Conservation (phyloP, 2,797 vertebrate genomes). For the Leuciscus waleckii region DNA sequence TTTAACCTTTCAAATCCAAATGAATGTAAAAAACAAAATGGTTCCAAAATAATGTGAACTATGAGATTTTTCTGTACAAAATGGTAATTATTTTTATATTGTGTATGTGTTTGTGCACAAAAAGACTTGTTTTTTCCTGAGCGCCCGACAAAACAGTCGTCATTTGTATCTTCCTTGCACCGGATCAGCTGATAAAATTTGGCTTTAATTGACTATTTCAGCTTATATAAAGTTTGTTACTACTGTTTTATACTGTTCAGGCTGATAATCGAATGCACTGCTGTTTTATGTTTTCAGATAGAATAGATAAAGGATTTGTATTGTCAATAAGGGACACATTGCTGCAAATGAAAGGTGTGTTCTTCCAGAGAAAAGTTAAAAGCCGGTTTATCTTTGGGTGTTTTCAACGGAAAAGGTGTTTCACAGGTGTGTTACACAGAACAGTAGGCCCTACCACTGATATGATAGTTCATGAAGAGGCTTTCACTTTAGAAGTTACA, state of each 20-base stretch:
- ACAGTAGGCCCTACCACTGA: background rate
- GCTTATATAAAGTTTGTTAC: background rate
- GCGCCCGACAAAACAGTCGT: background rate
- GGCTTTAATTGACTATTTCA: background rate
- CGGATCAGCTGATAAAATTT: background rate
- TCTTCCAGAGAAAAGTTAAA: slow-evolving; percentile 1
- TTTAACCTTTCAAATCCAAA: background rate
- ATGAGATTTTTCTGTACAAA: background rate
- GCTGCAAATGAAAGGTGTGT: background rate
- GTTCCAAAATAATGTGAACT: background rate
- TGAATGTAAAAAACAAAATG: background rate
- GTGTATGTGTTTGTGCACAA: background rate
- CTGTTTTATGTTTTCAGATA: background rate
- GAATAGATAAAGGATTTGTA: background rate
- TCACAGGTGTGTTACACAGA: background rate
- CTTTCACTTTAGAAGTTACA: background rate
- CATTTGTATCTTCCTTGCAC: background rate
- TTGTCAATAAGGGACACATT: background rate
- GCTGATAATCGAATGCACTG: background rate
- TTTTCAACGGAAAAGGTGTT: background rate
- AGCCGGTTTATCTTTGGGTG: background rate
- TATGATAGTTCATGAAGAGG: background rate
- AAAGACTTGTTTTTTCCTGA: background rate
- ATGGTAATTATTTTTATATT: background rate
- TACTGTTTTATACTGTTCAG: background rate